A percentile compares a stretch with the other conserved stretches of the same genome.
phyloP scores from a whole-genome alignment of 2,888 invertebrate genomes.

The Macrosoma leucophasiata region DNA sequence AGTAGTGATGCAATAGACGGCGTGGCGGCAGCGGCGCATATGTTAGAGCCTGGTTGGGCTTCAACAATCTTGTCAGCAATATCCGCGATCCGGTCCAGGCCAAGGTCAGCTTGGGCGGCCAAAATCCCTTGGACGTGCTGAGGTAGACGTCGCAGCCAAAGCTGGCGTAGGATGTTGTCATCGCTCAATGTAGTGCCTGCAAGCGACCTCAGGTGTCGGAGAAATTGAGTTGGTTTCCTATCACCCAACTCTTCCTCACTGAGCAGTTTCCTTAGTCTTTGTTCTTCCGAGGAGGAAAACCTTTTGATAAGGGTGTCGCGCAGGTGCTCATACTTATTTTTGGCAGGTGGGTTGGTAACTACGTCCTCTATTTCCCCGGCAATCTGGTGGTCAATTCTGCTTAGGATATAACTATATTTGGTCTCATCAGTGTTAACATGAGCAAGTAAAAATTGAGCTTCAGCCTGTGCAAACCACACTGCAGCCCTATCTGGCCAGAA shows the following conservation, averaged over 20 bases:
- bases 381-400: background rate
- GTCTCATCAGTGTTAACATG: background rate
- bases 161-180: slow-evolving; percentile 4
- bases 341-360: background rate
- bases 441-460: no score
- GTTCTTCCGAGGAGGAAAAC: slow-evolving; percentile 5
- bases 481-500: background rate
- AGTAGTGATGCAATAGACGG: background rate
- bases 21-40: no score
- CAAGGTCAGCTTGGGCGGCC: slow-evolving; percentile 13
- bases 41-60: background rate
- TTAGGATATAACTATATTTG: background rate
- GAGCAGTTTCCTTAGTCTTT: slow-evolving; percentile 8
- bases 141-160: slow-evolving; percentile 9
- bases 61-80: slow-evolving; percentile 11
- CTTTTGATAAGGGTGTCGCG: slow-evolving; percentile 3
- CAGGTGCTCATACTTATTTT: slow-evolving; percentile 3
- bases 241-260: slow-evolving; percentile 13
- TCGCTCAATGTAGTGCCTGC: slow-evolving; percentile 5
- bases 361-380: background rate
- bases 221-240: slow-evolving; percentile 11
- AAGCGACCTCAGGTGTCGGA: slow-evolving; percentile 12
- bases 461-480: no score
- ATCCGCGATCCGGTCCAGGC: slow-evolving; percentile 8
- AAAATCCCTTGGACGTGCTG: slow-evolving; percentile 6